Evolutionary conservation across 2,888 invertebrate species (phyloP), one percentile per base, ranked within the genome.

Genomic region (Lasioglossum villosulum): DNA sequence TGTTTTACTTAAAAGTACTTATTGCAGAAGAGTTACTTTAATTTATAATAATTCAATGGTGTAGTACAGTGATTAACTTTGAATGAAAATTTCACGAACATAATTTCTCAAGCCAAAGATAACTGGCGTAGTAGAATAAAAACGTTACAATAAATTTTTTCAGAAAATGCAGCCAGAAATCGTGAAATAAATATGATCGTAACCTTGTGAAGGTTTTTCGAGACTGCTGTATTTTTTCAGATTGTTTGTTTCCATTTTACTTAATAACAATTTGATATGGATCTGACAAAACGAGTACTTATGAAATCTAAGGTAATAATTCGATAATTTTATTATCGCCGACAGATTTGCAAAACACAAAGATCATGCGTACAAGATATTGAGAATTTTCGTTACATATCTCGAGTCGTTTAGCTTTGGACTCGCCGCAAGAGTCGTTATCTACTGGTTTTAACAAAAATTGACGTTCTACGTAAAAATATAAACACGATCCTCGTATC

Each of bases 401-500:
- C 63, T 42, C 30, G 42, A 37, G 16, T 39, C 27, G 70, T 68
- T 12, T 37, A 19, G 70, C 16, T 27, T 8, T 30, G 52, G 37
- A 77, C 70, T 70, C 27, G 37, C 52, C 34, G 19, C 39, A 27
- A 14, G 30, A 52, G 37, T 10, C 8, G 19, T 52, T 70, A 70
- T 77, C 70, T 4, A 37, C 23, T 37, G 37, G 6, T 30, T 23
- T 45, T 52, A 48, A 77, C 30, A 70, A 52, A 77, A 77, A 77
- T 39, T 70, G 5, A 23, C 27, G 52, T 30, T 37, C 52, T 39
- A 19, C 14, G 70, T 52, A 77, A 70, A 52, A 77, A 39, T 27
- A 70, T 23, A 48, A 68, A 76, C 75, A 66, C 16, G 66, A 76
- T 34, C 75, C 16, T 8, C n/a, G 34, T 48, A 76, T 66, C 75